Conservation (phyloP, 2,888 invertebrate species). For the Meta bourneti region DNA sequence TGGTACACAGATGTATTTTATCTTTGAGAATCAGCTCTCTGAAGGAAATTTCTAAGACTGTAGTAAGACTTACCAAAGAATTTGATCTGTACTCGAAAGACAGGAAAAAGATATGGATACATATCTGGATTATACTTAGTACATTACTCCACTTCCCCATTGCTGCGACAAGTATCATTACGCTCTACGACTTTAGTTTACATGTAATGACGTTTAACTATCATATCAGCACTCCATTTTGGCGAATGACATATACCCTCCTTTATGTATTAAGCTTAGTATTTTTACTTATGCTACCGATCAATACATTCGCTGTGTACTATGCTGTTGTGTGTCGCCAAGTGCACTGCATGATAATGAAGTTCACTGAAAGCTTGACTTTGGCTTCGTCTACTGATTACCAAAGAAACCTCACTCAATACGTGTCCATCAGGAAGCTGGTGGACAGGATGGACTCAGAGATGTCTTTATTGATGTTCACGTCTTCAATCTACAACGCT, state of each 20-base stretch:
- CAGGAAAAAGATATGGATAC: not conserved
- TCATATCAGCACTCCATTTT: not conserved
- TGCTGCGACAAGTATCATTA: not conserved
- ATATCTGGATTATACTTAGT: not conserved
- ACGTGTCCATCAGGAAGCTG: not conserved
- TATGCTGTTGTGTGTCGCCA: constrained; percentile 11
- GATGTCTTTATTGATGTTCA: constrained; percentile 13
- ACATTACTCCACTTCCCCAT: not conserved
- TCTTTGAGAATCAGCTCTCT: not conserved
- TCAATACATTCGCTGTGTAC: not conserved
- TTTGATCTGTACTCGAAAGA: not conserved
- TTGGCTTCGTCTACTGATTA: not conserved
- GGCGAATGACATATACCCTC: not conserved
- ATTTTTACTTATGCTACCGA: not conserved
- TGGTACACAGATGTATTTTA: not conserved
- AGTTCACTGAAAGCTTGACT: not conserved
- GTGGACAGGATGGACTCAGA: constrained; percentile 8
- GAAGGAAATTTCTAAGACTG: not conserved
- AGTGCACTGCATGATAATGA: not conserved
- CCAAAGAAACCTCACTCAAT: not conserved
- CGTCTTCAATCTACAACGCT: not conserved
- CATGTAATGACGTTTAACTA: not conserved
- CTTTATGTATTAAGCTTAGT: not conserved
- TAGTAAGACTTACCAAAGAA: not conserved
- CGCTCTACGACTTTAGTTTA: not conserved